Conservation (phyloP, 2,888 invertebrate genomes). For the Nudaria mundana region DNA sequence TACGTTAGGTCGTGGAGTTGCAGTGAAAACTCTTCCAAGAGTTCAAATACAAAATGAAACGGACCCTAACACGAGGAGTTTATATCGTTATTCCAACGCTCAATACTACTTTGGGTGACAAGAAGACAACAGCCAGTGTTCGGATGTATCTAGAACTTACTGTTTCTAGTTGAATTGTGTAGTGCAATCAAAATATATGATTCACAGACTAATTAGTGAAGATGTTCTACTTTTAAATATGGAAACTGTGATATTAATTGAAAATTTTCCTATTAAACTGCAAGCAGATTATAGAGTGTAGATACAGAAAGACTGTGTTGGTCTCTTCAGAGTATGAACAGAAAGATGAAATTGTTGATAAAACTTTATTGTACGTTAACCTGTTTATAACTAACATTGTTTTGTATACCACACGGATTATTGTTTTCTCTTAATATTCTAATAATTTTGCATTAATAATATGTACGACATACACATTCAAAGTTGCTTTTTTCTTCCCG, state of each 20-base stretch:
- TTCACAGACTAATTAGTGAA: slow-evolving; percentile 44
- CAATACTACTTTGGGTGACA: slow-evolving; percentile 91
- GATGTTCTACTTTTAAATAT: slow-evolving; percentile 76
- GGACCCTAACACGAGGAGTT: slow-evolving; percentile 81
- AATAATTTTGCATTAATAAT: too few relatives aligned
- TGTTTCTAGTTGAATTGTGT: slow-evolving; percentile 77
- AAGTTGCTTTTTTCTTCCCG: too few relatives aligned
- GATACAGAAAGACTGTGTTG: slow-evolving; percentile 44
- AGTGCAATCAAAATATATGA: slow-evolving; percentile 65
- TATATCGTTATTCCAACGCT: slow-evolving; percentile 83
- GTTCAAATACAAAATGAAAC: slow-evolving; percentile 75
- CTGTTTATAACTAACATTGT: slow-evolving; percentile 28
- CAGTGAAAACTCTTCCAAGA: slow-evolving; percentile 70
- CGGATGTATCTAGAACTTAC: slow-evolving; percentile 80
- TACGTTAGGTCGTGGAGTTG: slow-evolving; percentile 69
- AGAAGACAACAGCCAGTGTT: slow-evolving; percentile 77
- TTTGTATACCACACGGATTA: slow-evolving; percentile 26
- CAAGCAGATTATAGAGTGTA: slow-evolving; percentile 55
- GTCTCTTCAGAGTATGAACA: slow-evolving; percentile 19
- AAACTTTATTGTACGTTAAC: slow-evolving; percentile 30
- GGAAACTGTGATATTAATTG: slow-evolving; percentile 80
- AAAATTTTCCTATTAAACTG: slow-evolving; percentile 68
- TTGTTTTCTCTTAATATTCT: slow-evolving; percentile 21
- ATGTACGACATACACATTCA: too few relatives aligned
- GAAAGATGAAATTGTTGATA: slow-evolving; percentile 29